These are phyloP conservation scores for Bembecia ichneumoniformis DNA, from an alignment of 2,888 invertebrate genomes.

Conservation along the genomic window DNA sequence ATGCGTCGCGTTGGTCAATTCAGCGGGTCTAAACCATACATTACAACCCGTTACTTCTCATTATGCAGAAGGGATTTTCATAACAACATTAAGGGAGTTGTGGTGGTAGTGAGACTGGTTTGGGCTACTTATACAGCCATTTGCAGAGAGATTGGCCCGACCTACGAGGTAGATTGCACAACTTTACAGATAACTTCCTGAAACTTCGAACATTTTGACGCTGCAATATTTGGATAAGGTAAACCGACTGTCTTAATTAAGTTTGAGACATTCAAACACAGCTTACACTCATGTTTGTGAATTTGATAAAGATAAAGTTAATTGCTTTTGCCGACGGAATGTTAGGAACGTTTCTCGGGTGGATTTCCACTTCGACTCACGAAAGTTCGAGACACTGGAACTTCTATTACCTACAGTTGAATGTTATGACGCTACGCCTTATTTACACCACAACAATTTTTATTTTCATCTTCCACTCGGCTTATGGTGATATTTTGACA, in stretches of 20 bases:
- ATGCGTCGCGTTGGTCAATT: background rate
- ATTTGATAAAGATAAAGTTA: conserved; percentile 25
- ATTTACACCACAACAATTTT: conserved; percentile 20
- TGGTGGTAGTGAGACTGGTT: conserved; percentile 41
- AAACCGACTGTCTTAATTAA: conserved; percentile 63
- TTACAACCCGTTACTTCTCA: conserved; percentile 30
- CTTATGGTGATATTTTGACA: conserved; percentile 28
- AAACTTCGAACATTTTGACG: conserved; percentile 67
- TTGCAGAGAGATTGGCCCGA: conserved; percentile 59
- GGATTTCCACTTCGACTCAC: background rate
- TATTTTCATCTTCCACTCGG: conserved; percentile 24
- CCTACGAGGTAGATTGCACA: conserved; percentile 64
- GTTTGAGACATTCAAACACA: conserved; percentile 42
- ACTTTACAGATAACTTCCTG: conserved; percentile 63
- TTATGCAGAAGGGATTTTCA: conserved; percentile 48
- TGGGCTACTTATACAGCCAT: conserved; percentile 62
- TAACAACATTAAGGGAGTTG: conserved; percentile 42
- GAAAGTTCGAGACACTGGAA: background rate
- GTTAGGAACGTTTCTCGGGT: conserved; percentile 17
- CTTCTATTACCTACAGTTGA: background rate
- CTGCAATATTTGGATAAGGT: conserved; percentile 66
- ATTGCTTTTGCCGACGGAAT: conserved; percentile 9
- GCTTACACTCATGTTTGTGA: conserved; percentile 32
- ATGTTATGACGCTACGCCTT: conserved; percentile 17
- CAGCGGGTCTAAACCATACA: background rate